Evolutionary conservation across 2,113 vertebrate genomes (phyloP).

Genomic region (Caloenas nicobarica): DNA sequence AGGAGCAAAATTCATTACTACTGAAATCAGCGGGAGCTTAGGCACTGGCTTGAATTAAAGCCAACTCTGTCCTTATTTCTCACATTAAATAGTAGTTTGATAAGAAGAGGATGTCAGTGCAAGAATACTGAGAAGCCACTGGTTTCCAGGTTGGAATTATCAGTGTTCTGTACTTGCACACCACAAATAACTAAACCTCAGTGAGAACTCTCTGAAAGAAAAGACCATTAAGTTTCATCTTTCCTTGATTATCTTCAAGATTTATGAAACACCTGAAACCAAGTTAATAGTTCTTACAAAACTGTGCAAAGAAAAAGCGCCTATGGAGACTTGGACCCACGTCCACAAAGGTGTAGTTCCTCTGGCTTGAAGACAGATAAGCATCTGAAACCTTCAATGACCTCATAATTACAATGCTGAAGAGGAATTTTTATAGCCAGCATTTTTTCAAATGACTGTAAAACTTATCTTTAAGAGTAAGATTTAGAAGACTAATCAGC

Average conservation of each 20-base stretch:
- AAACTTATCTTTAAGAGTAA: not conserved
- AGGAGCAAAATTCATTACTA: not conserved
- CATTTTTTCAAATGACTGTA: not conserved
- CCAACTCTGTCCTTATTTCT: not conserved
- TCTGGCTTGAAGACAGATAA: not conserved
- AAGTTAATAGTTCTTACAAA: not conserved
- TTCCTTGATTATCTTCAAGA: not conserved
- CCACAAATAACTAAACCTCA: not conserved
- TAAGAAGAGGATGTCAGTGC: not conserved
- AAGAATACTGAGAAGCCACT: slow-evolving; percentile 5
- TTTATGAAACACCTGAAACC: not conserved
- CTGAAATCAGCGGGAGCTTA: not conserved
- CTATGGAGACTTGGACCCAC: not conserved
- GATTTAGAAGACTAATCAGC: not conserved
- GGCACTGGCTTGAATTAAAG: not conserved
- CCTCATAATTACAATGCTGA: not conserved
- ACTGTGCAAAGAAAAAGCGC: not conserved
- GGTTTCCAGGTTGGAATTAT: not conserved
- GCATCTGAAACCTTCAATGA: not conserved
- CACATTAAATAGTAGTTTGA: not conserved
- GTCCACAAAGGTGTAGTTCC: not conserved
- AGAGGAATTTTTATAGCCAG: slow-evolving; percentile 3
- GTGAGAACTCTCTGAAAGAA: not conserved
- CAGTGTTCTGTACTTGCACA: not conserved
- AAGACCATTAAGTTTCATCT: not conserved